Base-by-base conservation (phyloP, 1,140 invertebrate genomes). In the Orius insidiosus region DNA sequence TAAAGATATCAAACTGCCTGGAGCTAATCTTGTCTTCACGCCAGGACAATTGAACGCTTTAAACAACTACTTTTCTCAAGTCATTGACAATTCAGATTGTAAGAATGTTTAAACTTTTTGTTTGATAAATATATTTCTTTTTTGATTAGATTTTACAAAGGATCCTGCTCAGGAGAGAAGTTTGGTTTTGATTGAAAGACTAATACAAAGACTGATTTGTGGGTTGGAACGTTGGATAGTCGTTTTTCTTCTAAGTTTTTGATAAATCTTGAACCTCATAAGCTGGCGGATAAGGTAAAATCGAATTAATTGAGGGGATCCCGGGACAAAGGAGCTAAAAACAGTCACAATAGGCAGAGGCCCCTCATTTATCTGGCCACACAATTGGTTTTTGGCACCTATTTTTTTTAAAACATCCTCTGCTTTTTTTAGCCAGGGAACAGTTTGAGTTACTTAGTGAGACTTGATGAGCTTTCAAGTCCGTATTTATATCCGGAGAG, bases 121-220 rank as follows among this genome's bases (percentile, higher is more conserved):
- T 45, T 33, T n/a, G n/a, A n/a, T n/a, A n/a, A n/a, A n/a, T n/a
- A n/a, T n/a, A n/a, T n/a, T 10, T 31, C 30, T 15, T n/a, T n/a
- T n/a, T 10, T 38, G 5, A 16, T 24, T 13, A 37, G 35, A n/a
- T 18, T 24, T 46, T 5, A 19, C 32, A n/a, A 48, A 37, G 35
- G 47, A 51, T n/a, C 35, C 44, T 34, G 24, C 16, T 6, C 30
- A 35, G 5, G 46, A 52, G 6, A 47, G 34, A n/a, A 24, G 39
- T 8, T 24, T 37, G 42, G 50, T 50, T 4, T 13, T 51, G 13
- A 69, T 75, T 4, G 75, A 80, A 55, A 60, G 68, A 49, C 58
- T 80, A 35, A 67, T 78, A 2, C 76, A 79, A 60, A 57, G 75
- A 47, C 63, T 80, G 34, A 58, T 78, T 37, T 72, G 72, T 52